Conservation (phyloP, 1,140 invertebrate genomes). For the Triops cancriformis region DNA sequence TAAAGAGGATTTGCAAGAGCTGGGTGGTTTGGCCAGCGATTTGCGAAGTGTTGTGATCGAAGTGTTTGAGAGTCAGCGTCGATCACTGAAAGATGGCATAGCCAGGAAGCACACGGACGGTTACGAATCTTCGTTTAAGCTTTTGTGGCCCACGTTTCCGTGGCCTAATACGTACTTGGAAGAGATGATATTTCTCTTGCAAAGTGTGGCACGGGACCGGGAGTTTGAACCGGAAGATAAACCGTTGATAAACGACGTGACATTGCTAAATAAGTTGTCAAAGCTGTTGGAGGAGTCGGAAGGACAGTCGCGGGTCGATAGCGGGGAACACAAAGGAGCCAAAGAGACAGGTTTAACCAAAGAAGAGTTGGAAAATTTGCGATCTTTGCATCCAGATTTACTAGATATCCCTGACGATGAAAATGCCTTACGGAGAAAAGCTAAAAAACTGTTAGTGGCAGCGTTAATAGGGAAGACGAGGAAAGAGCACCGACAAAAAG, state of each 20-base stretch:
- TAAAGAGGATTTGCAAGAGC: neutral
- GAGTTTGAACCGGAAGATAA: slow-evolving; percentile 2
- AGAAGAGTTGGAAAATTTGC: neutral
- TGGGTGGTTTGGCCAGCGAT: neutral
- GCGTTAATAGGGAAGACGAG: neutral
- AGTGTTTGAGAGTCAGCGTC: neutral
- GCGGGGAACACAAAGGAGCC: neutral
- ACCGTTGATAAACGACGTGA: neutral
- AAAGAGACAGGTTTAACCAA: neutral
- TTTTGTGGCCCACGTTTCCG: neutral
- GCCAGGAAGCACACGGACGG: neutral
- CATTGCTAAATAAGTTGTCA: slow-evolving; percentile 1
- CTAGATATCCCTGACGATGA: neutral
- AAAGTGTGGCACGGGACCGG: neutral
- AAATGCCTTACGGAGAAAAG: slow-evolving; percentile 5
- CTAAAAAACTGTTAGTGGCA: neutral
- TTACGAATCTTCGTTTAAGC: neutral
- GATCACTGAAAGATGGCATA: neutral
- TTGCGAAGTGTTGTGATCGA: neutral
- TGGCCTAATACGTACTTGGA: neutral
- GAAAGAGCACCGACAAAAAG: neutral
- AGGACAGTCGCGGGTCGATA: neutral
- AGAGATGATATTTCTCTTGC: neutral
- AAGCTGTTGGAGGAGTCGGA: neutral
- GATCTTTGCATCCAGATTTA: neutral